A percentile compares a stretch with the other conserved stretches of the same genome.
phyloP scores from a whole-genome alignment of 1,140 invertebrate species.

The Andricus grossulariae region DNA sequence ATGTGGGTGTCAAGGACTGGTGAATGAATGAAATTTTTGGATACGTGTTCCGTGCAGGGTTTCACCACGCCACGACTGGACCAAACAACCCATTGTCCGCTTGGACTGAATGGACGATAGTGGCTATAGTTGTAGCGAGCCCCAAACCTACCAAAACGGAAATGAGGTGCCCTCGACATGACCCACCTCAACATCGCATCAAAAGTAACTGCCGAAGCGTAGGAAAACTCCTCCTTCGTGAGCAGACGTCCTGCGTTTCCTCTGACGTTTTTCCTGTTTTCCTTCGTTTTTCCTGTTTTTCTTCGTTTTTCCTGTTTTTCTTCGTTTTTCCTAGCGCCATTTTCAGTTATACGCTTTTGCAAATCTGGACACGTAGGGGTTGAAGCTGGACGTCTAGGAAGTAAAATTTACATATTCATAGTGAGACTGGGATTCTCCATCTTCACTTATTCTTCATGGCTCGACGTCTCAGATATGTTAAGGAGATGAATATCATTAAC shows the following conservation, averaged over 20 bases:
- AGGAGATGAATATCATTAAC: conserved; percentile 11
- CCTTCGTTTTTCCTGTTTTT: conserved; percentile 17
- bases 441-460: not conserved
- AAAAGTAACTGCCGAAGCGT: conserved; percentile 19
- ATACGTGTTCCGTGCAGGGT: conserved; percentile 22
- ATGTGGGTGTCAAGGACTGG: not conserved
- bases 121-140: not conserved
- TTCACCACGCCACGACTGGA: conserved; percentile 7
- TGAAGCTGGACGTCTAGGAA: conserved; percentile 15
- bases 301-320: not conserved
- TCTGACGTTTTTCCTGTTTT: not conserved
- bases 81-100: conserved; percentile 23
- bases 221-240: not conserved
- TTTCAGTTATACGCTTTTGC: conserved; percentile 20
- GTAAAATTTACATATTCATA: conserved; percentile 15
- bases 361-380: conserved; percentile 18
- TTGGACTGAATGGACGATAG: conserved; percentile 18
- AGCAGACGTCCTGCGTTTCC: not conserved
- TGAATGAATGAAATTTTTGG: conserved; percentile 25
- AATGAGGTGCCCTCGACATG: conserved; percentile 25
- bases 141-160: conserved; percentile 10
- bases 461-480: conserved; percentile 26
- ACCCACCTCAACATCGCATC: conserved; percentile 19
- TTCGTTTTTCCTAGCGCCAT: conserved; percentile 17
- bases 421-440: conserved; percentile 7